phyloP scores from a whole-genome alignment of 92 coral and sea anemone species.

The Parazoanthus atlanticus region DNA sequence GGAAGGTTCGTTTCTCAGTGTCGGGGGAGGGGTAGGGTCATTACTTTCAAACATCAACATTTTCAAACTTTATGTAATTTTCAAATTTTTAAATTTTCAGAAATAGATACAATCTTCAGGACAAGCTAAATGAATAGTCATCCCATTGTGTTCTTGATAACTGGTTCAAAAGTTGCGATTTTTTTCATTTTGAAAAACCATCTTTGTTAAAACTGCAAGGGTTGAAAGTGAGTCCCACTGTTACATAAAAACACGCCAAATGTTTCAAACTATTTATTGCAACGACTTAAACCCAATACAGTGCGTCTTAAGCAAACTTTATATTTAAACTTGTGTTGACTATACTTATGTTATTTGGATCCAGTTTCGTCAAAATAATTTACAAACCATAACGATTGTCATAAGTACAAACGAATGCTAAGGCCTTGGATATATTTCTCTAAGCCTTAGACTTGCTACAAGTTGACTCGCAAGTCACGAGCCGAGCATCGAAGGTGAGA shows the following conservation, averaged over 20 bases:
- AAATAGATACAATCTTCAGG: too few relatives aligned
- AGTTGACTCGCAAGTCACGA: too few relatives aligned
- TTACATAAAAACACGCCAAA: background rate
- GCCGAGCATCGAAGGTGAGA: too few relatives aligned
- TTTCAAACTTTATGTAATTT: too few relatives aligned
- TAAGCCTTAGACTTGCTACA: background rate
- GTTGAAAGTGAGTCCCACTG: background rate
- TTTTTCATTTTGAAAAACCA: background rate
- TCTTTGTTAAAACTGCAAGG: background rate
- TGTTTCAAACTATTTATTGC: background rate
- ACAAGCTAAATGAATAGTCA: too few relatives aligned
- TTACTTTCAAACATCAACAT: too few relatives aligned
- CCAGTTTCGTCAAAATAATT: background rate
- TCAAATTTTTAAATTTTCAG: too few relatives aligned
- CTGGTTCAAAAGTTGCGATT: background rate
- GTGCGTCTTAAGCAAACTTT: background rate
- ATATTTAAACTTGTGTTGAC: background rate
- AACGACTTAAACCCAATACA: background rate
- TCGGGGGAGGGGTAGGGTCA: too few relatives aligned
- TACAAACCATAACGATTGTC: background rate
- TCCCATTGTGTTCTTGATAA: too few relatives aligned
- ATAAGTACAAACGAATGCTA: background rate
- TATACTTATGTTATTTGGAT: too few relatives aligned
- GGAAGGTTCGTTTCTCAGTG: too few relatives aligned
- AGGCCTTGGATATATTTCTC: background rate